A percentile compares a stretch with the other conserved stretches of the same genome.
These are phyloP conservation scores for Drosophila setosimentum DNA, from an alignment of 2,888 invertebrate genomes.

Conservation along the genomic window DNA sequence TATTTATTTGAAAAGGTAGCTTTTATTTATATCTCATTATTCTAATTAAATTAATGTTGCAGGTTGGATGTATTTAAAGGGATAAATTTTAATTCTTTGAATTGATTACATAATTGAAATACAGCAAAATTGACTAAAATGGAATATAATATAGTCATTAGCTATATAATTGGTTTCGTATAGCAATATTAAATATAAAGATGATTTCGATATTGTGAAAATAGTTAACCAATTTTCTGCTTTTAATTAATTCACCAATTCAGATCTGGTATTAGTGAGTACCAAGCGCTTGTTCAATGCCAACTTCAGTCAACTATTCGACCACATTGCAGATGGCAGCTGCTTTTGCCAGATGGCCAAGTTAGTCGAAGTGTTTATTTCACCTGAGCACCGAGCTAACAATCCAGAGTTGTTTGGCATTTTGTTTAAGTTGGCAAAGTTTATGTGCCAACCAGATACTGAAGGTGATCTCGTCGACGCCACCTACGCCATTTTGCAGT, in stretches of 20 bases:
- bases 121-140: no score
- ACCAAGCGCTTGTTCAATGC: slow-evolving; percentile 16
- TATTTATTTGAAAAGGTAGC: neutral
- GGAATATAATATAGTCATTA: no score
- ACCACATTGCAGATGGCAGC: slow-evolving; percentile 14
- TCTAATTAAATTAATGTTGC: neutral
- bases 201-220: neutral
- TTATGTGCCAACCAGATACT: slow-evolving; percentile 15
- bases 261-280: neutral
- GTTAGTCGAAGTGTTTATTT: slow-evolving; percentile 5
- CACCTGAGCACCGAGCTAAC: slow-evolving; percentile 36
- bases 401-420: slow-evolving; percentile 41
- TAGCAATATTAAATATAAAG: neutral
- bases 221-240: neutral
- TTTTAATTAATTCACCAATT: neutral
- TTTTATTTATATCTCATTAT: neutral
- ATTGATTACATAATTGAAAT: no score
- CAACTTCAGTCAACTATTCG: slow-evolving; percentile 20
- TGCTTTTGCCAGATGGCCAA: slow-evolving; percentile 26
- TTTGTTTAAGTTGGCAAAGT: slow-evolving; percentile 53
- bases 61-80: neutral
- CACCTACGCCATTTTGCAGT: slow-evolving; percentile 14
- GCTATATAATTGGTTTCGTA: no score
- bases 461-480: slow-evolving; percentile 7
- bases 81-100: neutral